Evolutionary conservation across 2,113 vertebrate species (phyloP), one percentile per base, ranked within the genome.

Genomic region (Dasyurus viverrinus): DNA sequence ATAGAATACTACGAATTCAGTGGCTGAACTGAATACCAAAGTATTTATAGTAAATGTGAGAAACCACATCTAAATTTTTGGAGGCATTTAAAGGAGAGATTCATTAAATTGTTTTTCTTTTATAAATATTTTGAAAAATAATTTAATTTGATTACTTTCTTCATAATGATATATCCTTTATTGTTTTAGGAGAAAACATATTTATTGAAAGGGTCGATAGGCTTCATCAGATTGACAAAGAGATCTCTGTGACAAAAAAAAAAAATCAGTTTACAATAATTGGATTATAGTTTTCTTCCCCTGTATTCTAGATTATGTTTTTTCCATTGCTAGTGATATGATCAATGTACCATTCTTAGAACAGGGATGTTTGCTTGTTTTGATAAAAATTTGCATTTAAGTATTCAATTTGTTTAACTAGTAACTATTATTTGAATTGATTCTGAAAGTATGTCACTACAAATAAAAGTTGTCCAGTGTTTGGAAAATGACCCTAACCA

Each of bases 1-100:
- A 89, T 92, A 47, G 60, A 36, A 92, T 47, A 90, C 2, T 68
- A 89, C 84, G 19, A n/a, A 97, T 55, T 89, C 68, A 90, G 24
- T 42, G 10, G 14, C 90, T 54, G 0, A 8, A 7, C 16, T 93
- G 52, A 94, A 46, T 89, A 23, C n/a, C 23, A 23, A 84, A 22
- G 19, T 84, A 84, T 42, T 42, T 84, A 84, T 84, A 84, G 23
- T 42, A 84, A 84, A 23, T 84, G 19, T 84, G 68, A 84, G 19
- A 19, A 6, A 84, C 1, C 19, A 84, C 68, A 84, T 42, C n/a
- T 42, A 7, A 42, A n/a, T n/a, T 76, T n/a, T 19, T 76, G 4
- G 4, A 84, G n/a, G 19, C 23, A 23, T 42, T n/a, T 42, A 42
- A 42, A 14, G 16, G 19, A 84, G 36, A 6, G 36, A 42, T 84